phyloP scores from a whole-genome alignment of 2,797 vertebrate species.

The Urophycis tenuis region DNA sequence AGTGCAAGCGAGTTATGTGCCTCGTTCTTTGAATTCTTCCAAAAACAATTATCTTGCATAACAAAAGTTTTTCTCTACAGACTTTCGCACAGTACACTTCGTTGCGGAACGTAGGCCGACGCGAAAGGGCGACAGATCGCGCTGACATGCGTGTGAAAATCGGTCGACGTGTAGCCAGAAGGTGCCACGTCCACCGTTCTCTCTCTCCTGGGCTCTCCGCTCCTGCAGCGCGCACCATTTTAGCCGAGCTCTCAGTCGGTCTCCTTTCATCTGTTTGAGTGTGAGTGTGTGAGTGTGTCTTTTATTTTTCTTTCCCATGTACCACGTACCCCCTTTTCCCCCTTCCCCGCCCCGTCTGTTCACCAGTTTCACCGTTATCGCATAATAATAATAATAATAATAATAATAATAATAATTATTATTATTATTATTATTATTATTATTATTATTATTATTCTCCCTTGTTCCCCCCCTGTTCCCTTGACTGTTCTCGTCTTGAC shows the following conservation, averaged over 20 bases:
- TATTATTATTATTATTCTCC: background rate
- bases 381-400: too few species aligned
- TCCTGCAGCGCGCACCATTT: conserved; percentile 22
- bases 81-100: background rate
- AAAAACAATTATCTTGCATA: background rate
- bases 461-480: too few species aligned
- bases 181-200: conserved; percentile 64
- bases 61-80: background rate
- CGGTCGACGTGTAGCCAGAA: conserved; percentile 59
- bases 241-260: conserved; percentile 4
- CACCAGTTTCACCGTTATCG: background rate
- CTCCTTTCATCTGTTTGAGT: background rate
- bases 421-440: too few species aligned
- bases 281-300: too few species aligned
- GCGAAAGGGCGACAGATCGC: conserved; percentile 8
- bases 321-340: background rate
- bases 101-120: background rate
- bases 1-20: background rate
- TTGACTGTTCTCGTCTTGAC: background rate
- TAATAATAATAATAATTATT: too few species aligned
- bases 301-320: background rate
- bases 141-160: conserved; percentile 36
- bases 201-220: conserved; percentile 6
- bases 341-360: too few species aligned
- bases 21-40: background rate